phyloP scores from a whole-genome alignment of 2,888 invertebrate genomes.

The Melanotus villosus region DNA sequence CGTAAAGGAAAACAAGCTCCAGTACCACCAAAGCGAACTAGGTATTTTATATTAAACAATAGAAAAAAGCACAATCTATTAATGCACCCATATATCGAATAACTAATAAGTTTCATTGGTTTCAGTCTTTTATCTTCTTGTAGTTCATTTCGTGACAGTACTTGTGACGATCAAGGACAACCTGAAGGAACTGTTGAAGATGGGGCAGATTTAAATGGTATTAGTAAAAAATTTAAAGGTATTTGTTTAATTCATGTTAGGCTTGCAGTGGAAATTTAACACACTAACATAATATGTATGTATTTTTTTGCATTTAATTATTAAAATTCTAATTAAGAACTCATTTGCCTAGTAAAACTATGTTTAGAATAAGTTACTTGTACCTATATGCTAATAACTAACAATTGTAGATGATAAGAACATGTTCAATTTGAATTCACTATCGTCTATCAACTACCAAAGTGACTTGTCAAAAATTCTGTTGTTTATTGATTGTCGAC shows the following conservation, averaged over 20 bases:
- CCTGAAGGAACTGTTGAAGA: conserved; percentile 71
- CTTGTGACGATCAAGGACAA: conserved; percentile 78
- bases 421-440: too few relatives aligned
- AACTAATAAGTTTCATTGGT: conserved; percentile 56
- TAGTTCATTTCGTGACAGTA: conserved; percentile 90
- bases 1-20: conserved; percentile 95
- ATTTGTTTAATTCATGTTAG: conserved; percentile 49
- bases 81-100: conserved; percentile 23
- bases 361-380: too few relatives aligned
- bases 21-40: conserved; percentile 95
- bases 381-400: too few relatives aligned
- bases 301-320: conserved; percentile 4
- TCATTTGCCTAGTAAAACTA: too few relatives aligned
- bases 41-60: conserved; percentile 70
- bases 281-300: conserved; percentile 11
- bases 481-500: too few relatives aligned
- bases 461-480: too few relatives aligned
- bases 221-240: conserved; percentile 66
- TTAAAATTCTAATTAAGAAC: too few relatives aligned
- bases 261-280: conserved; percentile 28
- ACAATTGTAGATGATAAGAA: too few relatives aligned
- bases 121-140: conserved; percentile 84
- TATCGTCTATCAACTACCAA: too few relatives aligned
- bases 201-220: conserved; percentile 71
- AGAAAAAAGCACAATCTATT: not conserved